Percentiles rank a stretch among this genome's conserved stretches.
Conservation (phyloP, 2,888 invertebrate genomes). For the Melangyna quadrimaculata region DNA sequence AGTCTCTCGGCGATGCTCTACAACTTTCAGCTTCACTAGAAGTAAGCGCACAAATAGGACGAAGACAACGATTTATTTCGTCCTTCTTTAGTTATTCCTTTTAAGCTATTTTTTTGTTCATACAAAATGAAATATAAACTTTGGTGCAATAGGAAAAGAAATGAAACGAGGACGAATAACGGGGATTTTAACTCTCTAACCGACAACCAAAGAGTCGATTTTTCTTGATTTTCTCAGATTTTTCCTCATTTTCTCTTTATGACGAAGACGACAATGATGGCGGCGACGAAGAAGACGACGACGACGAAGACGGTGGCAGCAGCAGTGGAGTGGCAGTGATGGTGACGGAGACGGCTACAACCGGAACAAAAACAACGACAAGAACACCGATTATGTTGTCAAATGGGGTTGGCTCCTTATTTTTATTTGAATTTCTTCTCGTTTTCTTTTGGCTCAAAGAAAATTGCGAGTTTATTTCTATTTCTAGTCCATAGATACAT, state of each 20-base stretch:
- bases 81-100: conserved; percentile 27
- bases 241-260: conserved; percentile 56
- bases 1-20: conserved; percentile 66
- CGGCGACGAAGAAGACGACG: conserved; percentile 6
- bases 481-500: conserved; percentile 38
- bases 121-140: conserved; percentile 33
- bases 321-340: background rate
- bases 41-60: conserved; percentile 23
- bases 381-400: conserved; percentile 61
- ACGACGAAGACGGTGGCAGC: conserved; percentile 4
- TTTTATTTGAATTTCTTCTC: conserved; percentile 63
- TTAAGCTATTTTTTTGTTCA: conserved; percentile 9
- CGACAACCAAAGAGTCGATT: conserved; percentile 57
- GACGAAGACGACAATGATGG: conserved; percentile 43
- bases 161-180: conserved; percentile 55
- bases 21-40: conserved; percentile 65
- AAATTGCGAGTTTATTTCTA: conserved; percentile 6
- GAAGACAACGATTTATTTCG: background rate
- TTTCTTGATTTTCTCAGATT: conserved; percentile 65
- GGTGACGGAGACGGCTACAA: background rate
- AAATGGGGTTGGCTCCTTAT: conserved; percentile 70
- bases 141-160: conserved; percentile 17
- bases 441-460: conserved; percentile 15
- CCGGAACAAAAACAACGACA: conserved; percentile 39
- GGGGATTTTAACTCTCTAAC: conserved; percentile 36